Evolutionary conservation across 2,113 vertebrate genomes (phyloP).

Genomic region (Gnathonemus echidnorhynchus): DNA sequence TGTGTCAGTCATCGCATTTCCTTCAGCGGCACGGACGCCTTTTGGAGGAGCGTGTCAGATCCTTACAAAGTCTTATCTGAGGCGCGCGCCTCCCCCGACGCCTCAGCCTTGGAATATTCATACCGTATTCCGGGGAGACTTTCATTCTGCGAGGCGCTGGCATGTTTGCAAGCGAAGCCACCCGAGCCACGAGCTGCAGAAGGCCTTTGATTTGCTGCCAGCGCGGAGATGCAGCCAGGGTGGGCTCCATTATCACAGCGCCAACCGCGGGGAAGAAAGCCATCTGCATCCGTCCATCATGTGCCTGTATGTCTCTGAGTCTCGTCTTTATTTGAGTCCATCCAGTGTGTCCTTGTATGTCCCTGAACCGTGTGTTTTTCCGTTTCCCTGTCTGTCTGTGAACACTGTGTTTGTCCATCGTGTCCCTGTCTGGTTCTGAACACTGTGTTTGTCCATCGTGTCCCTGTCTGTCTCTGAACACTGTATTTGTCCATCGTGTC

Average conservation of each 20-base stretch:
- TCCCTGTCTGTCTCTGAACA: not conserved
- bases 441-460: not conserved
- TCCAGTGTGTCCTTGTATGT: not conserved
- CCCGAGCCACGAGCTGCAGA: not conserved
- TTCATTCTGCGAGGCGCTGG: not conserved
- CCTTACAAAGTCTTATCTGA: conserved; percentile 1
- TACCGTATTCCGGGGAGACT: not conserved
- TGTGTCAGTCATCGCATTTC: not conserved
- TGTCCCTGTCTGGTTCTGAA: not conserved
- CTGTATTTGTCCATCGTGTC: not conserved
- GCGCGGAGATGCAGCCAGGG: not conserved
- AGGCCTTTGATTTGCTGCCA: conserved; percentile 16
- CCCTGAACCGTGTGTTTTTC: not conserved
- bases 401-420: not conserved
- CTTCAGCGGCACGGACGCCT: not conserved
- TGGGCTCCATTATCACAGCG: not conserved
- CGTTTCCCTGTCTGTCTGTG: not conserved
- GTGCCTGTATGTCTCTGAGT: not conserved
- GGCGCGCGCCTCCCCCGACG: not conserved
- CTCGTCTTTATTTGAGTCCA: conserved; percentile 33
- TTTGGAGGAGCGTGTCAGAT: not conserved
- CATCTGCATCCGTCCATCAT: not conserved
- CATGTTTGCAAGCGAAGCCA: not conserved
- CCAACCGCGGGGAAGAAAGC: not conserved
- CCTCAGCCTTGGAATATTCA: not conserved